These are phyloP conservation scores for Connochaetes taurinus DNA, from an alignment of 2,113 vertebrate genomes.

Conservation along the genomic window DNA sequence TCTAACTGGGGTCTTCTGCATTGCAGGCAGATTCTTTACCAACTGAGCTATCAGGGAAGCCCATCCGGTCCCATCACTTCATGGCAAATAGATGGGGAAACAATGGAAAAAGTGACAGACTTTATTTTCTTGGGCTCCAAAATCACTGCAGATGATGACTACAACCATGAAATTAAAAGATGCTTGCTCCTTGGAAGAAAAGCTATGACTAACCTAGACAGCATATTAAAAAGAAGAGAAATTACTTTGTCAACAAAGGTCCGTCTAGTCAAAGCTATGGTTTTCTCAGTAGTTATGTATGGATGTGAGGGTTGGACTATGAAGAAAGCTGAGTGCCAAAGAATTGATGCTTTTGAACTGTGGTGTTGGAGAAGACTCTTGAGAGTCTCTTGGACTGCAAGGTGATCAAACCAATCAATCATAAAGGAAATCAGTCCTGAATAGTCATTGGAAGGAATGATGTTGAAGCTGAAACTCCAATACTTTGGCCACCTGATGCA, in stretches of 20 bases:
- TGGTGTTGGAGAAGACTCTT: not conserved
- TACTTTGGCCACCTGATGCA: not conserved
- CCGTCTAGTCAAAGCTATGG: too few relatives aligned
- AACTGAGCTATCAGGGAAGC: not conserved
- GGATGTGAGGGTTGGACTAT: too few relatives aligned
- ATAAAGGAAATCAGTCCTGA: not conserved
- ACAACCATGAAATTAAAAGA: not conserved
- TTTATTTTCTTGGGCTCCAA: not conserved
- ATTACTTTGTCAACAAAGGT: too few relatives aligned
- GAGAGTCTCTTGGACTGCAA: not conserved
- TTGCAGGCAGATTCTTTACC: not conserved
- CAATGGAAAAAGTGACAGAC: not conserved
- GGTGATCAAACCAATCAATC: not conserved
- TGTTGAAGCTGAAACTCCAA: not conserved
- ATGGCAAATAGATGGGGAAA: not conserved
- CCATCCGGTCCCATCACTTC: not conserved
- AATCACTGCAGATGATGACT: not conserved
- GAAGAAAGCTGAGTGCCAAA: not conserved
- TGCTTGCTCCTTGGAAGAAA: not conserved
- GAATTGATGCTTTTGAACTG: not conserved
- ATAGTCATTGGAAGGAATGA: not conserved
- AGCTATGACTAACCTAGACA: too few relatives aligned
- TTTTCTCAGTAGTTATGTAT: too few relatives aligned
- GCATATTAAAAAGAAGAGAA: too few relatives aligned
- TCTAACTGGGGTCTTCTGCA: not conserved